Percentiles rank a stretch among this genome's conserved stretches.
Conservation (phyloP, 1,140 invertebrate species). For the Ephestia elutella region DNA sequence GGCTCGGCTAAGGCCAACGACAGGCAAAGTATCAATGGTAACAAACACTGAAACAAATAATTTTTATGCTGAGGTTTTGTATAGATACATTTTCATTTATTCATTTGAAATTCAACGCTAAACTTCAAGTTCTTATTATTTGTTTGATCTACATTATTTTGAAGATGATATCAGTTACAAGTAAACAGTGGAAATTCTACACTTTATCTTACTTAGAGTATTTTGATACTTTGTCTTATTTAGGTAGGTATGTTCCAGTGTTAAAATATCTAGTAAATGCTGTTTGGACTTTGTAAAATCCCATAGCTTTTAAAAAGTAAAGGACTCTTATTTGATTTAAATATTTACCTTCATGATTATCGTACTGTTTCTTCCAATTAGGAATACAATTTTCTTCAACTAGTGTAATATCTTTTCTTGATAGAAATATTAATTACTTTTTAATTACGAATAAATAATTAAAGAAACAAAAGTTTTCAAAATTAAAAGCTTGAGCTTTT, state of each 20-base stretch:
- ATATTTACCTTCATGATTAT: not conserved
- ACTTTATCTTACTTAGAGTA: no score
- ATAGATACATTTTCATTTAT: not conserved
- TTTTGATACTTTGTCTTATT: no score
- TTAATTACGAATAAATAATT: not conserved
- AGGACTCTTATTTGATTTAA: not conserved
- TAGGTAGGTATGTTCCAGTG: no score
- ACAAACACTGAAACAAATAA: slow-evolving; percentile 24
- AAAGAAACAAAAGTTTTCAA: not conserved
- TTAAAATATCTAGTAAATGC: no score
- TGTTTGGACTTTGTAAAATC: not conserved
- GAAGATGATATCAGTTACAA: no score
- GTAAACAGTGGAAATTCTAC: no score
- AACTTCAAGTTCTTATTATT: no score
- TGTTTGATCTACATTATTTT: not conserved
- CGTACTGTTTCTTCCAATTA: not conserved
- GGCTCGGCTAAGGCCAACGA: slow-evolving; percentile 45
- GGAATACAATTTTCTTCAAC: not conserved
- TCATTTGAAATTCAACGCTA: no score
- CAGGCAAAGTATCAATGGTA: slow-evolving; percentile 32
- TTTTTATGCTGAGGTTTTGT: not conserved
- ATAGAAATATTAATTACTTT: slow-evolving; percentile 12
- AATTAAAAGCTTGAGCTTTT: not conserved
- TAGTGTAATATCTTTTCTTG: not conserved
- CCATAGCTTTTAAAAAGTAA: no score